Evolutionary conservation across 1,140 invertebrate genomes (phyloP), one percentile per base, ranked within the genome.

Genomic region (Pachyrhynchus sulphureomaculatus): DNA sequence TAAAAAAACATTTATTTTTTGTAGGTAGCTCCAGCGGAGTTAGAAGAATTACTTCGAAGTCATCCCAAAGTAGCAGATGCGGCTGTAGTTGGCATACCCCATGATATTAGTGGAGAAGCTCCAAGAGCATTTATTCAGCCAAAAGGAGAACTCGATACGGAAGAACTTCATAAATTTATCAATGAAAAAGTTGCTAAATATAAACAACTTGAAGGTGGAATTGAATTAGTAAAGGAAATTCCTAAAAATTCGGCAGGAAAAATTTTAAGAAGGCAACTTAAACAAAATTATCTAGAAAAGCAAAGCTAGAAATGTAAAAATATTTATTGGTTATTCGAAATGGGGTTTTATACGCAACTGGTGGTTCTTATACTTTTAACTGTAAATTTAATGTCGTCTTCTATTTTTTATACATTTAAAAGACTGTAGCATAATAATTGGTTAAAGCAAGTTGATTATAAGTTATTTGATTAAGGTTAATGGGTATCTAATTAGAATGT

Each of bases 1-100:
- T n/a, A n/a, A n/a, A n/a, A n/a, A n/a, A n/a, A n/a, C n/a, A n/a
- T 6, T 29, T 29, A 29, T 29, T 29, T 29, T 29, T 26, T 81
- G 68, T 82, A 94, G 86, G 93, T 97, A 5, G 81, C 92, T 2
- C 94, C 94, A 8, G 90, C 93, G 0, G 92, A 95, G 76, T 71
- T 97, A 29, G 94, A 96, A 79, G 88, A 84, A 15, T 65, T 95
- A n/a, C 72, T 96, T 12, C 78, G 90, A 48, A 81, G 81, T 26
- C 89, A 93, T 77, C 86, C 89, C 0, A 84, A 83, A 44, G 78
- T 96, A 0, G 68, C 77, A 3, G 93, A 96, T 71, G 91, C 87
- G 0, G 92, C 88, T 0, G 92, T 96, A 1, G 79, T 95, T 65
- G 93, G 92, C 3, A 79, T 93, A 36, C 86, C 89, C 0, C 84